phyloP scores from a whole-genome alignment of 2,797 vertebrate genomes.

The Tragopan temminckii region DNA sequence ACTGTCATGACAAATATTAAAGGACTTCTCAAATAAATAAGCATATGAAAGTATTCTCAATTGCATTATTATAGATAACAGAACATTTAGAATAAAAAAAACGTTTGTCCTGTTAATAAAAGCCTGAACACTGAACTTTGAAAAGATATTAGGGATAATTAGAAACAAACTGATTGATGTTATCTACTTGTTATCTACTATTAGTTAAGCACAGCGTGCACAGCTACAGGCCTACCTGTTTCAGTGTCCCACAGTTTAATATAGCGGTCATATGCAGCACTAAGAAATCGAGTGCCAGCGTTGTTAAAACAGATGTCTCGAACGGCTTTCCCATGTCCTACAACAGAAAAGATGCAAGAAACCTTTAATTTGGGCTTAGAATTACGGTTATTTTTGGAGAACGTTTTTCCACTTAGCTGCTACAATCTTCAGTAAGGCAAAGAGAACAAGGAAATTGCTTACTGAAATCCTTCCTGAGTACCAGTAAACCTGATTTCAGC shows the following conservation, averaged over 20 bases:
- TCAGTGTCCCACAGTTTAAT: constrained; percentile 98
- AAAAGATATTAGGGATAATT: background rate
- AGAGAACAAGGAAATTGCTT: background rate
- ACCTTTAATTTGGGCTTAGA: background rate
- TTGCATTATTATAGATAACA: background rate
- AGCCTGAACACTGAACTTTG: background rate
- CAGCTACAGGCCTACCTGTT: constrained; percentile 85
- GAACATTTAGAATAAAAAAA: background rate
- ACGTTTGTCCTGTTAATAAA: background rate
- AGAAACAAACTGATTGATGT: background rate
- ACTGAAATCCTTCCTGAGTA: background rate
- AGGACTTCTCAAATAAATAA: background rate
- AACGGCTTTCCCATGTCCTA: constrained; percentile 98
- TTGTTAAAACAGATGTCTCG: constrained; percentile 98
- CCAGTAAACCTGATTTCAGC: background rate
- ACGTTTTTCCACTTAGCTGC: background rate
- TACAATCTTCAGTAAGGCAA: background rate
- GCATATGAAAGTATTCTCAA: background rate
- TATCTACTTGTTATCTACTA: background rate
- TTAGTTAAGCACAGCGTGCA: background rate
- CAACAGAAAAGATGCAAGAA: background rate
- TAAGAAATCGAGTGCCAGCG: constrained; percentile 92
- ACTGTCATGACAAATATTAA: background rate
- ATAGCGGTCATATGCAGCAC: constrained; percentile 95
- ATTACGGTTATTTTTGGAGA: background rate